These are phyloP conservation scores for Psilanteris sp. DNA, from an alignment of 1,140 invertebrate genomes.

Conservation along the genomic window DNA sequence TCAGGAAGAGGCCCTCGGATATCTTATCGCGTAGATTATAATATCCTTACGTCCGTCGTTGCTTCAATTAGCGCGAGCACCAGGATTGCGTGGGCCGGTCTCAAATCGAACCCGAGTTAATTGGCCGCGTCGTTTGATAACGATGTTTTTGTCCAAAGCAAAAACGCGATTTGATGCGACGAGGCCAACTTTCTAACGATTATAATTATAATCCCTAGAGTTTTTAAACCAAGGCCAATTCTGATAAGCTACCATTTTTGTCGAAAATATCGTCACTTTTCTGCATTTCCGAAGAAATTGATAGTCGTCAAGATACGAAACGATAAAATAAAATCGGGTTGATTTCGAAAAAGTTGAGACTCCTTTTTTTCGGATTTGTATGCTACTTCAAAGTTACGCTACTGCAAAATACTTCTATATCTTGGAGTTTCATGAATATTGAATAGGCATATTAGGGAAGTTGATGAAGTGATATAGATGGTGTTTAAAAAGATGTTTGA, in stretches of 20 bases:
- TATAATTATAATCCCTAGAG: conserved; percentile 45
- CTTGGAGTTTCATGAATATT: too few species aligned
- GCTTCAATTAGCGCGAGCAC: conserved; percentile 58
- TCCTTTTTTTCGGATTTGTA: too few species aligned
- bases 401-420: too few species aligned
- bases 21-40: conserved; percentile 54
- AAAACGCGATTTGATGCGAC: conserved; percentile 37
- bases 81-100: conserved; percentile 55
- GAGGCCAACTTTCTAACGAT: conserved; percentile 49
- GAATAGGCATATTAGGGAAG: too few species aligned
- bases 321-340: too few species aligned
- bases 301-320: too few species aligned
- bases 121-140: conserved; percentile 69
- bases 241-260: conserved; percentile 28
- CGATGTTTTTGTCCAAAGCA: conserved; percentile 14
- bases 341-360: too few species aligned
- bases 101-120: conserved; percentile 66
- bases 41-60: conserved; percentile 48
- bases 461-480: too few species aligned
- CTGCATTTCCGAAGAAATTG: too few species aligned
- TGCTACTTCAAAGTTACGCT: too few species aligned
- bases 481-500: too few species aligned
- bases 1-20: conserved; percentile 14
- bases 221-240: conserved; percentile 9
- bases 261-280: not conserved